Conservation (phyloP, 2,113 vertebrate species). For the Lophius piscatorius region DNA sequence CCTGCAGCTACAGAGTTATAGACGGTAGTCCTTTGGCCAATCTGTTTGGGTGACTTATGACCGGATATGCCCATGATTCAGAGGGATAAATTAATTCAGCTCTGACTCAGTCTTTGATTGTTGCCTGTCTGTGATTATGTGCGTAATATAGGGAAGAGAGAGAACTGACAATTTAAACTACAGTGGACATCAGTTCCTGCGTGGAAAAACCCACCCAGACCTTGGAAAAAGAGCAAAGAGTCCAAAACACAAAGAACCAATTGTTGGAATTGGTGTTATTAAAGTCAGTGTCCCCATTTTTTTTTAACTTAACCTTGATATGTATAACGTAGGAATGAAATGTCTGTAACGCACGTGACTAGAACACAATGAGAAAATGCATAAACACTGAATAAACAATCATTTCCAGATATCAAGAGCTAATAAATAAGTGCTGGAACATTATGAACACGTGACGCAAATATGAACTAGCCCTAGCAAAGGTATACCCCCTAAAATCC, state of each 20-base stretch:
- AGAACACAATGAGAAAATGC: too few species aligned
- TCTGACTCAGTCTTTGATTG: slow-evolving; percentile 50
- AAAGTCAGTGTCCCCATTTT: neutral
- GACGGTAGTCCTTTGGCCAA: slow-evolving; percentile 32
- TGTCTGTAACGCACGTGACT: neutral
- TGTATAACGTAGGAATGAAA: neutral
- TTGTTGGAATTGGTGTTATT: neutral
- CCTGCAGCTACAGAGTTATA: slow-evolving; percentile 20
- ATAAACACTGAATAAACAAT: too few species aligned
- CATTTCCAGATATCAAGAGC: too few species aligned
- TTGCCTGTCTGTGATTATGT: slow-evolving; percentile 2
- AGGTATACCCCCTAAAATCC: too few species aligned
- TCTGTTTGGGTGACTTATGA: slow-evolving; percentile 62
- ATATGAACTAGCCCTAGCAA: too few species aligned
- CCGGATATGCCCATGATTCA: slow-evolving; percentile 54
- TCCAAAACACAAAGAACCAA: neutral
- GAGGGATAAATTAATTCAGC: slow-evolving; percentile 51
- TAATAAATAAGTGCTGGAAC: too few species aligned
- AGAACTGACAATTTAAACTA: slow-evolving; percentile 44
- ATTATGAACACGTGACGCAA: too few species aligned
- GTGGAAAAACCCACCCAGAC: neutral
- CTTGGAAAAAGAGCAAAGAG: neutral
- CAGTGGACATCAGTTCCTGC: slow-evolving; percentile 23
- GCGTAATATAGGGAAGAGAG: neutral
- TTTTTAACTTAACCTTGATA: too few species aligned